Percentiles rank a stretch among this genome's conserved stretches.
These are phyloP conservation scores for Temnopleurus reevesii DNA, from an alignment of 53 echinoderm and acorn worm species.

Conservation along the genomic window DNA sequence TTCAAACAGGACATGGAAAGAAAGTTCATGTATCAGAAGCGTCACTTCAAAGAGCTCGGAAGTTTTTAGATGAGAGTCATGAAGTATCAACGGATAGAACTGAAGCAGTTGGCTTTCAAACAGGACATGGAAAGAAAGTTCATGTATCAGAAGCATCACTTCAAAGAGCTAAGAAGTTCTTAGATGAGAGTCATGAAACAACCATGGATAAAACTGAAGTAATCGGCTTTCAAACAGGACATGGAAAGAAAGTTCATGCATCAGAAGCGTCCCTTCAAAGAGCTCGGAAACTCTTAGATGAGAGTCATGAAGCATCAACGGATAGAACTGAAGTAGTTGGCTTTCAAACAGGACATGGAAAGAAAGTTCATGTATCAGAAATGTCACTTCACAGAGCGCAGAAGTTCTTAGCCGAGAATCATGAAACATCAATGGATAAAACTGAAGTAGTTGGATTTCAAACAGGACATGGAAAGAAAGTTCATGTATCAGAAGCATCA, in stretches of 20 bases:
- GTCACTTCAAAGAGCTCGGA: neutral
- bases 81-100: no score
- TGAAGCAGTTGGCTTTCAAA: slow-evolving; percentile 19
- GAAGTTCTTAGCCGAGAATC: slow-evolving; percentile 3
- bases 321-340: neutral
- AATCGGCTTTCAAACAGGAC: slow-evolving; percentile 72
- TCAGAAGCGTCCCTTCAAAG: slow-evolving; percentile 60
- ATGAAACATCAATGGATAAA: slow-evolving; percentile 50
- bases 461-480: slow-evolving; percentile 73
- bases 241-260: slow-evolving; percentile 62
- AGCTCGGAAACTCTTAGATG: neutral
- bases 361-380: slow-evolving; percentile 34
- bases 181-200: neutral
- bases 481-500: slow-evolving; percentile 59
- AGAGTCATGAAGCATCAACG: neutral
- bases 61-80: neutral
- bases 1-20: slow-evolving; percentile 43
- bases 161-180: neutral
- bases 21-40: neutral
- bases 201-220: neutral
- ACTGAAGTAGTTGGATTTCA: slow-evolving; percentile 59
- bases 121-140: neutral
- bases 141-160: neutral
- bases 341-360: slow-evolving; percentile 68
- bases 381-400: neutral